Evolutionary conservation across 1,140 invertebrate genomes (phyloP), one percentile per base, ranked within the genome.

Genomic region (Samia ricini): DNA sequence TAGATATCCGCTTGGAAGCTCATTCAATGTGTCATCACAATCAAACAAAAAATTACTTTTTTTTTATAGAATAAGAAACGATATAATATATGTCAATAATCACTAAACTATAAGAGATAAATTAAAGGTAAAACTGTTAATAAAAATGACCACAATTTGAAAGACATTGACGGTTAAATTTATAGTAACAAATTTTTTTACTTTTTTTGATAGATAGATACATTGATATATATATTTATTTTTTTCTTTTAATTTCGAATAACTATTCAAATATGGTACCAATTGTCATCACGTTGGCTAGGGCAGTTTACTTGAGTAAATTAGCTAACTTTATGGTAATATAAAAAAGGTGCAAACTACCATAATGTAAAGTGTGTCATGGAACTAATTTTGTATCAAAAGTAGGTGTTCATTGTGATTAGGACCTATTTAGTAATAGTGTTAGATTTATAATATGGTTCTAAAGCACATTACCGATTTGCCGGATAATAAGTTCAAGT

Each of bases 21-120:
- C 87, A 89, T 89, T 89, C 87, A 89, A 89, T 86, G 87, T 87
- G 80, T 81, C 87, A 88, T 85, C 63, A 80, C 83, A 86, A 71
- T 63, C 77, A 78, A 78, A 83, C 72, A 84, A 81, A 76, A 79
- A 89, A 81, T 77, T 81, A 79, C 80, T 69, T 84, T 79, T n/a
- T n/a, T n/a, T n/a, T n/a, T n/a, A n/a, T 77, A 84, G 61, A 79
- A 78, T 82, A 81, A 85, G 64, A 81, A 80, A 83, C 63, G 65
- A 80, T 82, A 66, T 83, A 87, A 83, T 86, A 85, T 79, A n/a
- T n/a, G n/a, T n/a, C n/a, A 82, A 79, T 80, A 82, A 61, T 78
- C 80, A 85, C 81, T 86, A 87, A 83, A 83, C 80, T 81, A 80
- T 72, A 84, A 85, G 69, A 79, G 74, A 84, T 78, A 79, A 81